Conservation (phyloP, 1,140 invertebrate species). For the Drosophila micromelanica region DNA sequence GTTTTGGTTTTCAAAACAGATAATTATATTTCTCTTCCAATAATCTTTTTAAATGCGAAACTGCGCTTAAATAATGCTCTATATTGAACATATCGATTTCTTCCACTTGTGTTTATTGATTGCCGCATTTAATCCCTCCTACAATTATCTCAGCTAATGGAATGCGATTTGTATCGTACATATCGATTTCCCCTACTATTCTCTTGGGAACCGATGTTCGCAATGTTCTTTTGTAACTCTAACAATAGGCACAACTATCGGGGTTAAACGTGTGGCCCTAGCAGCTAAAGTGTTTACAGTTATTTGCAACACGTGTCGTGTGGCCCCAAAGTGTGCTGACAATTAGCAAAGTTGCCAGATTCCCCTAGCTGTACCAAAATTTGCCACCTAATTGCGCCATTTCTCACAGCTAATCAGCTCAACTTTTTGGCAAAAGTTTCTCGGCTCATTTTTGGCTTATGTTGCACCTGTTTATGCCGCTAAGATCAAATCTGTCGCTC, state of each 20-base stretch:
- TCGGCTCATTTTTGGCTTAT: slow-evolving; percentile 3
- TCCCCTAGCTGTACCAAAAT: slow-evolving; percentile 10
- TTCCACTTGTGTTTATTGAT: too few relatives aligned
- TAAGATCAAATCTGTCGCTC: slow-evolving; percentile 19
- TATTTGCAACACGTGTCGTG: slow-evolving; percentile 34
- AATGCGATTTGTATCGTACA: not conserved
- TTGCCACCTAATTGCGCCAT: slow-evolving; percentile 62
- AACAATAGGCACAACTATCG: not conserved
- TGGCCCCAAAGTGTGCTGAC: slow-evolving; percentile 21
- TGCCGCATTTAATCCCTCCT: too few relatives aligned
- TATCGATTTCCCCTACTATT: slow-evolving; percentile 1
- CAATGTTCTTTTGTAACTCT: not conserved
- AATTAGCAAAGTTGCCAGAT: slow-evolving; percentile 52
- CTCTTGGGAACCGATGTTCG: not conserved
- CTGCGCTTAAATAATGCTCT: too few relatives aligned
- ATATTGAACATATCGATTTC: too few relatives aligned
- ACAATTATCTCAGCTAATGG: not conserved
- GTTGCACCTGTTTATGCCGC: slow-evolving; percentile 30
- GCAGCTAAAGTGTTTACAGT: slow-evolving; percentile 1
- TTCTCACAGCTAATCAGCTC: slow-evolving; percentile 66
- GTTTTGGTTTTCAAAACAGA: too few relatives aligned
- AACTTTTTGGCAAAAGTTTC: slow-evolving; percentile 35
- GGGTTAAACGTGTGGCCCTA: slow-evolving; percentile 3
- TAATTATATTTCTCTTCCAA: too few relatives aligned
- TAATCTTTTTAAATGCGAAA: too few relatives aligned